Base-by-base conservation (phyloP, 2,113 vertebrate species). In the Gavia stellata region DNA sequence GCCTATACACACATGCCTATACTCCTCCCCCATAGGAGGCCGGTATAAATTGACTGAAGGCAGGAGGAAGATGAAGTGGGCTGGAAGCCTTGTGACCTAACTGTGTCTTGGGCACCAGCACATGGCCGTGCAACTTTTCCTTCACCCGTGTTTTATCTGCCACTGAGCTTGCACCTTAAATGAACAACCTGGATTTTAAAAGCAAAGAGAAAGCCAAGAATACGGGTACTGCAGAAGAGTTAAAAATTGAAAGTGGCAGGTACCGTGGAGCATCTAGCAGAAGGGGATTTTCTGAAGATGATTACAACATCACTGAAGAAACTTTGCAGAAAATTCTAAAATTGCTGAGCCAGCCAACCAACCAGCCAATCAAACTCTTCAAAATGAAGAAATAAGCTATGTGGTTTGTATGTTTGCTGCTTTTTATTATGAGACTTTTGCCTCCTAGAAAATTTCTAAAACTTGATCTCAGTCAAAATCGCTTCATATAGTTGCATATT, bases 91-190 rank as follows among this genome's bases (percentile, higher is more conserved):
- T 66, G 40, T 38, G 21, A 56, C 24, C 24, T 72, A 56, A 86
- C 11, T 5, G 9, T 10, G 3, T 14, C 28, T 72, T 2, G 14
- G 58, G 45, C 67, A 74, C 6, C 53, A 25, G 34, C 25, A 45
- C 16, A 1, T 1, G 14, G 9, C 9, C 1, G 1, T 49, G 18
- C 26, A 86, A 5, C 15, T 49, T 85, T 47, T 72, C n/a, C 25
- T 44, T 72, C 34, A 26, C 5, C 8, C 2, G 1, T 71, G 17
- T 61, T 67, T 79, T 11, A 28, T 11, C 29, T 50, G 65, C 26
- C 73, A 20, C 34, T 12, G 31, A 42, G 12, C 25, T 61, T 65
- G 9, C 14, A 50, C 17, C 38, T 80, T 77, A 73, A 81, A 78
- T 17, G 14, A 52, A 15, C 31, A 34, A 58, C 28, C 6, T 18